Base-by-base conservation (phyloP, 2,113 vertebrate genomes). In the Platichthys stellatus region DNA sequence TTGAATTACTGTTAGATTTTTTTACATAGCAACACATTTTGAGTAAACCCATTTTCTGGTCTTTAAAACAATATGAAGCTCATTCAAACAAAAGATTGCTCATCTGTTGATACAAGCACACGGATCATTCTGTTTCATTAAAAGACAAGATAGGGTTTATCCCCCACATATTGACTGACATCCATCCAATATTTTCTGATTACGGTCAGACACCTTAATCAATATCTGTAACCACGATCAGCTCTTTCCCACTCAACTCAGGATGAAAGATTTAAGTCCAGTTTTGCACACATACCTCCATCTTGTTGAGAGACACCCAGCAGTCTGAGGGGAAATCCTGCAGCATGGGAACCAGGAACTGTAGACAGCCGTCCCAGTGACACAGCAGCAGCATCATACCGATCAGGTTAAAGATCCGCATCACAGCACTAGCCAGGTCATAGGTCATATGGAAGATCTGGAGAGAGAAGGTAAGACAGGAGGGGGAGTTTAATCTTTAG, bases 371-470 rank as follows among this genome's bases (percentile, higher is more conserved):
- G 0, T 99, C 98, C 98, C 97, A 99, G 93, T 99, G 97, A 74
- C 98, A 99, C 0, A 99, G 92, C 78, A 99, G 92, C 85, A 99
- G 92, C 98, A 99, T 99, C 98, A 99, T 99, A 31, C 95, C 97
- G 1, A 99, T 98, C 78, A 99, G 95, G 92, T 99, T 99, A 86
- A 97, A 89, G 89, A 99, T 99, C 72, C 98, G 94, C 97, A 99
- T 95, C 86, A 99, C 97, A 0, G 97, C 98, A 1, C 98, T 99
- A 43, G 98, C 97, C 91, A 99, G 94, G 92, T 99, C 97, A 0
- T 99, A 99, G 49, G 97, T 98, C 98, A 99, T 99, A 88, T 98
- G 98, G 94, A 99, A 99, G 82, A 99, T 99, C 97, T 98, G 90
- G 0, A 69, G 23, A 1, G 1, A 53, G 66, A 81, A 6, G 73